Percentiles rank a stretch among this genome's conserved stretches.
Conservation (phyloP, 2,797 vertebrate genomes). For the Falco columbarius region DNA sequence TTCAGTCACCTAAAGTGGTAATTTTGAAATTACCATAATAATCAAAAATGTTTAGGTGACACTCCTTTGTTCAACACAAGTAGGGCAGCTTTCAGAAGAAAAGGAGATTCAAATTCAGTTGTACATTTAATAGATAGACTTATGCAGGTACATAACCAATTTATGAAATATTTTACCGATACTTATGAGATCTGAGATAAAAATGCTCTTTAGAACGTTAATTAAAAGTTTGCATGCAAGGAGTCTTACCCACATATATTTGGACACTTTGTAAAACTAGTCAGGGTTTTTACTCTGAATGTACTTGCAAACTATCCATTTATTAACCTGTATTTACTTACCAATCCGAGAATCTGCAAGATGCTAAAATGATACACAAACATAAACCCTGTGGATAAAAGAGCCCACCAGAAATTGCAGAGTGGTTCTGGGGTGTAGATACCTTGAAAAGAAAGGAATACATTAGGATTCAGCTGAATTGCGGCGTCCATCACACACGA, state of each 20-base stretch:
- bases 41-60: neutral
- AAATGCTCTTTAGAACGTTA: neutral
- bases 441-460: constrained; percentile 79
- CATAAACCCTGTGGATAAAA: constrained; percentile 93
- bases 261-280: neutral
- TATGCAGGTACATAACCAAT: neutral
- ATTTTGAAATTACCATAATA: neutral
- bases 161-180: neutral
- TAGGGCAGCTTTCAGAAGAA: neutral
- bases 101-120: neutral
- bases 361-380: constrained; percentile 96
- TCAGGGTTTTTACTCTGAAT: neutral
- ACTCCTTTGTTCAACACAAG: neutral
- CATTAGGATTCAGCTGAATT: constrained; percentile 24
- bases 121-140: constrained; percentile 4
- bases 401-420: constrained; percentile 94
- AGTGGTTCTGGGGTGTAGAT: constrained; percentile 94
- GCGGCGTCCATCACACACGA: neutral
- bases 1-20: neutral
- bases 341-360: constrained; percentile 93
- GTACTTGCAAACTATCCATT: neutral
- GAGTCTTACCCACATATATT: neutral
- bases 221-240: neutral
- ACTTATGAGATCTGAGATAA: neutral
- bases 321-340: constrained; percentile 75